Percentiles rank a stretch among this genome's conserved stretches.
Conservation (phyloP, 2,888 invertebrate genomes). For the Noctua comes region DNA sequence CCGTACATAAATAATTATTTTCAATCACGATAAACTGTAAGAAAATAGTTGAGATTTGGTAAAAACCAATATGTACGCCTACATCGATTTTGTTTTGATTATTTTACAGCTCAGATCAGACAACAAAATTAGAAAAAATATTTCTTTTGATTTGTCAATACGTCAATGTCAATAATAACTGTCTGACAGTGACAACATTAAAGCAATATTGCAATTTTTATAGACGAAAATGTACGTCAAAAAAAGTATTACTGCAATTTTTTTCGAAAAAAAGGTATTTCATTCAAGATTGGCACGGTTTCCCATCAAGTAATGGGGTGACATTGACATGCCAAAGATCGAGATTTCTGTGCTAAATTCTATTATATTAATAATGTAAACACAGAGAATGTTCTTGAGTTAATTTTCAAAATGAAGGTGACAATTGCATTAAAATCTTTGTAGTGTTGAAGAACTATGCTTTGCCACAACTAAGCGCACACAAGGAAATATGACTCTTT, state of each 20-base stretch:
- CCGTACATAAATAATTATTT: conserved; percentile 53
- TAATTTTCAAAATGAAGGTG: neutral
- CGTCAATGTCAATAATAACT: conserved; percentile 66
- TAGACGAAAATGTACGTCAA: neutral
- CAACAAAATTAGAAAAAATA: conserved; percentile 9
- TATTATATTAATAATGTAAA: neutral
- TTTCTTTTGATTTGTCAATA: conserved; percentile 50
- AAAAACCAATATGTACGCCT: conserved; percentile 13
- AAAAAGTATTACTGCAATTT: neutral
- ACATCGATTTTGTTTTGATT: conserved; percentile 52
- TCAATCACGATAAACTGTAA: conserved; percentile 38
- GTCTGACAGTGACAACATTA: conserved; percentile 48
- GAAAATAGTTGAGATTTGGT: conserved; percentile 47
- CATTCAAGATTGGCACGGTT: neutral
- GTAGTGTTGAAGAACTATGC: neutral
- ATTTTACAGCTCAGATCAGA: conserved; percentile 25
- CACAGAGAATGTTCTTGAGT: neutral
- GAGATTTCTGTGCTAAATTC: fast-evolving
- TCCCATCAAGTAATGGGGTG: neutral
- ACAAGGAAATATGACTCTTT: neutral
- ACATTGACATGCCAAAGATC: neutral
- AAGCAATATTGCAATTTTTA: conserved; percentile 27
- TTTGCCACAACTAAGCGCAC: neutral
- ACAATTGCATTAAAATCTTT: neutral
- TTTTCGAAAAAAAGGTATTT: too few species aligned